These are phyloP conservation scores for Eolophus roseicapilla DNA, from an alignment of 2,113 vertebrate genomes.

Conservation along the genomic window DNA sequence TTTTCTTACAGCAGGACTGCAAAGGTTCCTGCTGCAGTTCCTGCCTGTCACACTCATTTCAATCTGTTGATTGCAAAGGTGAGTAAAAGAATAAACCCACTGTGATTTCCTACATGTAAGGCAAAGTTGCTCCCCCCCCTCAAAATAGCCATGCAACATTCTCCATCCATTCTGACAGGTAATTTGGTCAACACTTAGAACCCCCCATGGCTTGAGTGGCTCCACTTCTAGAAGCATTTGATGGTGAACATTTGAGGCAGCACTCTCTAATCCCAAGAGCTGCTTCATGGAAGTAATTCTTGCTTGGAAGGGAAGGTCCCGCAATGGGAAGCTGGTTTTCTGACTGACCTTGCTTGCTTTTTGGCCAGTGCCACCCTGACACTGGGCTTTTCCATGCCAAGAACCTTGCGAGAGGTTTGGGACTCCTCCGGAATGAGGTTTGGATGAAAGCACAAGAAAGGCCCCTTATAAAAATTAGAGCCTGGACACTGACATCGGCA, in stretches of 20 bases:
- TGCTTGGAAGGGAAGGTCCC: not conserved
- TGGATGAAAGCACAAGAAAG: not conserved
- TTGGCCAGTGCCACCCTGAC: not conserved
- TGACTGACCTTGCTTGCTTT: rapidly evolving
- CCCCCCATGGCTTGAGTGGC: rapidly evolving
- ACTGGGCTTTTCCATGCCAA: rapidly evolving
- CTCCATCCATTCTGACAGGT: not conserved
- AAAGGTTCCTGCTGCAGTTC: rapidly evolving
- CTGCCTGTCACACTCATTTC: not conserved
- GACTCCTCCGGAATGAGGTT: not conserved
- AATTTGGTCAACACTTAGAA: rapidly evolving
- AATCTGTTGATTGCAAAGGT: not conserved
- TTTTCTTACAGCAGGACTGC: not conserved
- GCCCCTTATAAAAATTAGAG: rapidly evolving
- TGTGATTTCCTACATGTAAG: rapidly evolving
- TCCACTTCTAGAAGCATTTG: rapidly evolving
- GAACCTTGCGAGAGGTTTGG: rapidly evolving
- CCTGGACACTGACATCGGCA: rapidly evolving
- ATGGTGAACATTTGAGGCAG: not conserved
- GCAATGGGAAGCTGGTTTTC: rapidly evolving
- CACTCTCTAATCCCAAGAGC: rapidly evolving
- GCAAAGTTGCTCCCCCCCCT: too few relatives aligned
- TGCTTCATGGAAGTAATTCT: rapidly evolving
- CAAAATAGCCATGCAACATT: rapidly evolving
- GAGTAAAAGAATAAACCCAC: not conserved